phyloP scores from a whole-genome alignment of 2,113 vertebrate species.

The Aviceda subcristata region DNA sequence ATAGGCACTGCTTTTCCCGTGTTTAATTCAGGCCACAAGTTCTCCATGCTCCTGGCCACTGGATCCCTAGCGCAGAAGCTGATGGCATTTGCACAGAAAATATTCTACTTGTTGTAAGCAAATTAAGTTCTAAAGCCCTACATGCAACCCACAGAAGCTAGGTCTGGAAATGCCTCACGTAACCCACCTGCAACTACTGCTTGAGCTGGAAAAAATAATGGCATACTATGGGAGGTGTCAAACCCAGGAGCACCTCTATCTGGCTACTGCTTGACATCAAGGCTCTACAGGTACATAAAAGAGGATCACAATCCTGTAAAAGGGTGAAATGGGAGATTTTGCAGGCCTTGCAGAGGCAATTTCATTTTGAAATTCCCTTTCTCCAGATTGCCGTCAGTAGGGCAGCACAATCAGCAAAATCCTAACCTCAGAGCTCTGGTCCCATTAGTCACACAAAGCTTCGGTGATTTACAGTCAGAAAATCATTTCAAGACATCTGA shows the following conservation, averaged over 20 bases:
- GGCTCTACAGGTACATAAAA: not conserved
- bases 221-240: not conserved
- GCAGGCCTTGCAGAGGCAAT: constrained; percentile 14
- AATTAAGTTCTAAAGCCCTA: not conserved
- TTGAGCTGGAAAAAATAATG: not conserved
- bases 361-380: constrained; percentile 10
- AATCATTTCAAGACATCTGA: constrained; percentile 37
- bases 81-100: not conserved
- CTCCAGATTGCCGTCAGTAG: not conserved
- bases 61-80: not conserved
- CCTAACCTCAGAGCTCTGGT: not conserved
- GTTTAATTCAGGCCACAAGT: not conserved
- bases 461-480: constrained; percentile 41
- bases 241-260: not conserved
- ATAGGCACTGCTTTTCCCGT: not conserved
- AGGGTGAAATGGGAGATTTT: not conserved
- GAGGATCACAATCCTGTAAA: not conserved
- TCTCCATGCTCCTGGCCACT: not conserved
- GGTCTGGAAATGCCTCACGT: not conserved
- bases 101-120: not conserved
- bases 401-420: constrained; percentile 41
- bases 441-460: constrained; percentile 39
- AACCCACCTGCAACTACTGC: not conserved
- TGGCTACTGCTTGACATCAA: not conserved
- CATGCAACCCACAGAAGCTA: not conserved